Percentiles rank a stretch among this genome's conserved stretches.
Conservation (phyloP, 2,888 invertebrate genomes). For the Limnephilus lunatus region DNA sequence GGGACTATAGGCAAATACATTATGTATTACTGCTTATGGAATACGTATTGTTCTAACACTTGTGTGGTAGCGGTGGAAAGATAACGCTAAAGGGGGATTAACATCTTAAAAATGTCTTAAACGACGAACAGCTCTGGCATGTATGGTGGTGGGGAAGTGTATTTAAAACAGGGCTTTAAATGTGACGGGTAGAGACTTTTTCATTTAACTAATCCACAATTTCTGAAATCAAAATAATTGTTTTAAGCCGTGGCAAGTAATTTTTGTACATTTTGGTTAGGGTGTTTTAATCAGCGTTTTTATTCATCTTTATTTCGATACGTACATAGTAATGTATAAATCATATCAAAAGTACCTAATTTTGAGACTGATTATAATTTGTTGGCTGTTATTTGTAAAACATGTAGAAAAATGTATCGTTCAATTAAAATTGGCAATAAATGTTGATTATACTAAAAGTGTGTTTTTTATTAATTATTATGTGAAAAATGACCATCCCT, state of each 20-base stretch:
- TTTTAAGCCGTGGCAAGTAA: background rate
- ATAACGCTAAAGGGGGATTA: constrained; percentile 17
- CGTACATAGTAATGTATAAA: background rate
- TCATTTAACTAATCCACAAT: background rate
- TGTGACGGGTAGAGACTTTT: background rate
- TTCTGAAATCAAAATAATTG: background rate
- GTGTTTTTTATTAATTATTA: no score
- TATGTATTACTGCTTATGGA: background rate
- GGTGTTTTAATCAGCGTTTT: background rate
- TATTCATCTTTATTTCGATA: background rate
- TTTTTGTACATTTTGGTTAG: background rate
- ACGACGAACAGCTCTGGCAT: background rate
- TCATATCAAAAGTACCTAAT: background rate
- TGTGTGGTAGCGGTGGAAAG: background rate
- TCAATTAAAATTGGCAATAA: no score
- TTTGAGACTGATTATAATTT: no score
- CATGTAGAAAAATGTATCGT: no score
- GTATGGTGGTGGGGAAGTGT: background rate
- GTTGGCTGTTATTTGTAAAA: no score
- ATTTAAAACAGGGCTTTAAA: background rate
- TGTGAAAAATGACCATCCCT: no score
- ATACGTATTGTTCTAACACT: background rate
- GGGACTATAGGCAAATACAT: background rate
- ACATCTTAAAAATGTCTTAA: constrained; percentile 7
- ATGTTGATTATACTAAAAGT: no score